Evolutionary conservation across 2,797 vertebrate species (phyloP).

Genomic region (Epinephelus coioides): DNA sequence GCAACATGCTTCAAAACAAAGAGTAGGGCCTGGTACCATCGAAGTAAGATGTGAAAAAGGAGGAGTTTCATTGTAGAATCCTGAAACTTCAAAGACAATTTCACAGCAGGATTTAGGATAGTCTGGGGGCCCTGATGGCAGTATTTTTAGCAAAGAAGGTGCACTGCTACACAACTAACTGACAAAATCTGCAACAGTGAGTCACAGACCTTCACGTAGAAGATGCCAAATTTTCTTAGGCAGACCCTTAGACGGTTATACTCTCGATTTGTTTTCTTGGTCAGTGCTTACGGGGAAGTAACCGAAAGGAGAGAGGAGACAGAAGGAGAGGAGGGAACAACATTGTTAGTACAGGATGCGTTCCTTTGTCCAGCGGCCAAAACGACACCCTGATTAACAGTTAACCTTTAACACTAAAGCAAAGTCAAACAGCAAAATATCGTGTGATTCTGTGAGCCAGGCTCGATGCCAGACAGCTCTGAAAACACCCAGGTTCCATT

Average conservation of each 20-base stretch:
- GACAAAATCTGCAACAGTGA: too few species aligned
- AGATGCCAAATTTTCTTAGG: neutral
- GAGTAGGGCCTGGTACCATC: neutral
- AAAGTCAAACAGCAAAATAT: constrained; percentile 63
- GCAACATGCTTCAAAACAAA: neutral
- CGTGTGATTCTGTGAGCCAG: constrained; percentile 30
- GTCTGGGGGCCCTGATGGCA: too few species aligned
- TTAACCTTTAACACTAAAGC: constrained; percentile 66
- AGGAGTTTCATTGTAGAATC: too few species aligned
- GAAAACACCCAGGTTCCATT: constrained; percentile 59
- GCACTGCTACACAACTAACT: too few species aligned
- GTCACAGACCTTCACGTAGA: too few species aligned
- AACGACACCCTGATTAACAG: constrained; percentile 60
- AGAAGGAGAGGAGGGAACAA: constrained; percentile 13
- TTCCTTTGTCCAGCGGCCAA: constrained; percentile 37
- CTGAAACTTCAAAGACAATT: too few species aligned
- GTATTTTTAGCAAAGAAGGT: too few species aligned
- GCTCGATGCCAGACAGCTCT: constrained; percentile 49
- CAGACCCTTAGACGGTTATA: neutral
- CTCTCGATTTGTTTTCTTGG: neutral
- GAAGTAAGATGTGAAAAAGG: neutral
- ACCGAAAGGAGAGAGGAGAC: constrained; percentile 10
- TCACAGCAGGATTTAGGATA: too few species aligned
- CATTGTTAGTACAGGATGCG: constrained; percentile 12
- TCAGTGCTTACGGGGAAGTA: neutral